Percentiles rank a stretch among this genome's conserved stretches.
These are phyloP conservation scores for Heliconius ethilla DNA, from an alignment of 2,888 invertebrate species.

Conservation along the genomic window DNA sequence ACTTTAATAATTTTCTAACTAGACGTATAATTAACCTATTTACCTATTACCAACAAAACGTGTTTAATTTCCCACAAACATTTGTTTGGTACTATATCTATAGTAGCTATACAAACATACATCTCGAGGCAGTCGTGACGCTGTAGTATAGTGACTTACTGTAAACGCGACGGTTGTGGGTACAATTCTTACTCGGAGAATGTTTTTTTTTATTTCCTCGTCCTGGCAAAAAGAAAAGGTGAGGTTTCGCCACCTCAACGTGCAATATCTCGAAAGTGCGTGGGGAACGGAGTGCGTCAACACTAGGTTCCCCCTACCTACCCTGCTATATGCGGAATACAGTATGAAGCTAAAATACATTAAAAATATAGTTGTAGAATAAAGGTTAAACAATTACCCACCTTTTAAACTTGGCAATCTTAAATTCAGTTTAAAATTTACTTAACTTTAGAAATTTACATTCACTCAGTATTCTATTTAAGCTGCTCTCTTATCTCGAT, in stretches of 20 bases:
- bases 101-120: neutral
- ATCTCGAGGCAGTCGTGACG: neutral
- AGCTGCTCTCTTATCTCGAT: conserved; percentile 6
- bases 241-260: no score
- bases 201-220: neutral
- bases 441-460: conserved; percentile 22
- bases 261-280: neutral
- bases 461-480: conserved; percentile 15
- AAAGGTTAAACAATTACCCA: neutral
- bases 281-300: no score
- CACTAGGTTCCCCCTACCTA: no score
- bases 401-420: conserved; percentile 7
- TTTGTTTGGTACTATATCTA: neutral
- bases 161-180: neutral
- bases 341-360: neutral
- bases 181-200: neutral
- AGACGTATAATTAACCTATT: conserved; percentile 18
- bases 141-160: neutral
- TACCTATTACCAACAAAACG: neutral
- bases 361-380: neutral
- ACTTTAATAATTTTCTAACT: neutral
- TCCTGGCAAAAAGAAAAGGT: neutral
- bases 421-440: conserved; percentile 6
- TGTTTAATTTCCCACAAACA: conserved; percentile 5
- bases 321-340: no score